phyloP scores from a whole-genome alignment of 2,797 vertebrate species.

The Kryptopterus vitreolus region DNA sequence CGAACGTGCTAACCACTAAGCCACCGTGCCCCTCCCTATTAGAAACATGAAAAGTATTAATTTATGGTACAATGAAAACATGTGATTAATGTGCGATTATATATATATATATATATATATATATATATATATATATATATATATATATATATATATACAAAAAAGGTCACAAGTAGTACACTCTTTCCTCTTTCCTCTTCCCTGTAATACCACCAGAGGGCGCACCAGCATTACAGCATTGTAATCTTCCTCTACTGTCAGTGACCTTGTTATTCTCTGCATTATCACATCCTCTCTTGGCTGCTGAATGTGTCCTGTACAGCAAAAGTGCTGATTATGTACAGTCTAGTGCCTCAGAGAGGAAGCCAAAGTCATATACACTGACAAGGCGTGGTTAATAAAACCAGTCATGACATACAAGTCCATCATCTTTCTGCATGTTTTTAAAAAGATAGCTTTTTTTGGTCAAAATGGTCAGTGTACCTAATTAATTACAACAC shows the following conservation, averaged over 20 bases:
- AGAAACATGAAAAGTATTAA: too few species aligned
- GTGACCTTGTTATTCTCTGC: background rate
- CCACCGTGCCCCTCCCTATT: too few species aligned
- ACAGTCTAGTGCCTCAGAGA: background rate
- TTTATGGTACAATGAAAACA: too few species aligned
- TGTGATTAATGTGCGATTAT: too few species aligned
- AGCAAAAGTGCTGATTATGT: slow-evolving; percentile 10
- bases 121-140: too few species aligned
- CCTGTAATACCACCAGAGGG: slow-evolving; percentile 58
- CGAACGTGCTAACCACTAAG: too few species aligned
- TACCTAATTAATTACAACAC: too few species aligned
- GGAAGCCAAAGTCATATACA: background rate
- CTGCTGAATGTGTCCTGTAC: background rate
- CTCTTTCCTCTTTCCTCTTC: background rate
- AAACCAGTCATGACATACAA: background rate
- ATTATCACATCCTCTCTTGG: slow-evolving; percentile 14
- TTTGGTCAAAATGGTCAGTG: too few species aligned
- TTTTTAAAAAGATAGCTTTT: background rate
- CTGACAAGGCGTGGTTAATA: background rate
- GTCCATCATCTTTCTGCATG: background rate
- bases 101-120: too few species aligned
- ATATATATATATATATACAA: too few species aligned
- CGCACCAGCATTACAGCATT: slow-evolving; percentile 53
- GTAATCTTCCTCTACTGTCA: background rate
- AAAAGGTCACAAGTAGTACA: too few species aligned